A percentile compares a stretch with the other conserved stretches of the same genome.
These are phyloP conservation scores for Gambelia wislizenii DNA, from an alignment of 2,797 vertebrate species.

Conservation along the genomic window DNA sequence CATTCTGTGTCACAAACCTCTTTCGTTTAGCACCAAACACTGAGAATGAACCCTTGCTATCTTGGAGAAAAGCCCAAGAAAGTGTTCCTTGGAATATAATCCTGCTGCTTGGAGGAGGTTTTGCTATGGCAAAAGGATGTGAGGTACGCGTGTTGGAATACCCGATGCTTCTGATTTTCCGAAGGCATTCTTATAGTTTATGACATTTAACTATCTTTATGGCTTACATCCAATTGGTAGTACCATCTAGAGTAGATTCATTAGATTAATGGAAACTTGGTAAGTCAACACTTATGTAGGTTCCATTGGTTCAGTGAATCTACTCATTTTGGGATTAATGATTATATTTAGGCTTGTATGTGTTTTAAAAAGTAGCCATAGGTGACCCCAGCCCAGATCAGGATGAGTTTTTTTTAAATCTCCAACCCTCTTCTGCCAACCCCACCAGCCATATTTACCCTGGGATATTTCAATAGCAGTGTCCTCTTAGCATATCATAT, in stretches of 20 bases:
- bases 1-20: constrained; percentile 29
- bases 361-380: not conserved
- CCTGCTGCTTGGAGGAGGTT: constrained; percentile 94
- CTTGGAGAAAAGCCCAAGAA: constrained; percentile 94
- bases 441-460: not conserved
- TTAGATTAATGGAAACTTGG: no score
- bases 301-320: no score
- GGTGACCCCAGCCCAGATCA: not conserved
- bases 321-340: no score
- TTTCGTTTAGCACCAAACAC: constrained; percentile 84
- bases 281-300: no score
- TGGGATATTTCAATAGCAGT: not conserved
- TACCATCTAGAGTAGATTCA: no score
- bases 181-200: not conserved
- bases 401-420: not conserved
- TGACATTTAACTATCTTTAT: not conserved
- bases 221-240: no score
- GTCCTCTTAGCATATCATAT: not conserved
- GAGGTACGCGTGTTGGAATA: constrained; percentile 83
- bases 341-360: not conserved
- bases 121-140: constrained; percentile 96
- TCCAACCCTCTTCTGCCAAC: not conserved
- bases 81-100: constrained; percentile 96
- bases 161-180: not conserved
- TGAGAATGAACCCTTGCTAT: constrained; percentile 88